Percentiles rank a stretch among this genome's conserved stretches.
phyloP scores from a whole-genome alignment of 2,113 vertebrate genomes.

The Connochaetes taurinus region DNA sequence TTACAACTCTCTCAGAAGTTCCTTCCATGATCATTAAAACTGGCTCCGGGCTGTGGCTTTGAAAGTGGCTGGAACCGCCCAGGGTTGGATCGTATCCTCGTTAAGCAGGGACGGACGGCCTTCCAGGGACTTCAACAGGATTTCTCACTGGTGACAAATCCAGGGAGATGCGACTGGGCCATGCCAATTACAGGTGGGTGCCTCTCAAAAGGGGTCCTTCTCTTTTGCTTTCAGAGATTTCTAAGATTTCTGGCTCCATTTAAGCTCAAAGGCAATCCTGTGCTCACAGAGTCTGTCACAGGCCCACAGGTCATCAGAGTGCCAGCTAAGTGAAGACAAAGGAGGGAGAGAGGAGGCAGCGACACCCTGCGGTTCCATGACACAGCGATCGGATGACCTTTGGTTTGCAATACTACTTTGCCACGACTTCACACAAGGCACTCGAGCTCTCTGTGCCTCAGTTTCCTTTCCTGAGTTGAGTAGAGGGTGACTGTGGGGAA shows the following conservation, averaged over 20 bases:
- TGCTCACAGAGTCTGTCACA: not conserved
- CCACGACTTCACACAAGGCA: not conserved
- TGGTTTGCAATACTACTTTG: not conserved
- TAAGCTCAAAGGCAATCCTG: constrained; percentile 32
- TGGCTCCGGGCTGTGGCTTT: constrained; percentile 67
- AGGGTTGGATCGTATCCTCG: constrained; percentile 56
- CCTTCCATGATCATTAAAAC: constrained; percentile 71
- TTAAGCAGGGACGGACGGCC: constrained; percentile 51
- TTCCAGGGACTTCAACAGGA: constrained; percentile 43
- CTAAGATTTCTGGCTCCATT: constrained; percentile 29
- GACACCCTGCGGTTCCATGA: fast-evolving
- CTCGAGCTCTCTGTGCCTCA: not conserved
- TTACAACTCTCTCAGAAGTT: constrained; percentile 65
- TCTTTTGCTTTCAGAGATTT: constrained; percentile 22
- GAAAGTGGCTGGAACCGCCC: constrained; percentile 60
- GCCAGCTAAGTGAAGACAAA: not conserved
- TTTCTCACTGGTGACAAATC: constrained; percentile 42
- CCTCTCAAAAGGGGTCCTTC: not conserved
- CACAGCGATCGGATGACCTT: not conserved
- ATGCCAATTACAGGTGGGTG: constrained; percentile 38
- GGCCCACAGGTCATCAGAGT: not conserved
- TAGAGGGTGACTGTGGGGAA: not conserved
- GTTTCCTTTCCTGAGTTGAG: constrained; percentile 2
- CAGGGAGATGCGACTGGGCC: not conserved
- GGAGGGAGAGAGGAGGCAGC: not conserved